A percentile compares a stretch with the other conserved stretches of the same genome.
phyloP scores from a whole-genome alignment of 2,888 invertebrate species.

The Terebella lapidaria region DNA sequence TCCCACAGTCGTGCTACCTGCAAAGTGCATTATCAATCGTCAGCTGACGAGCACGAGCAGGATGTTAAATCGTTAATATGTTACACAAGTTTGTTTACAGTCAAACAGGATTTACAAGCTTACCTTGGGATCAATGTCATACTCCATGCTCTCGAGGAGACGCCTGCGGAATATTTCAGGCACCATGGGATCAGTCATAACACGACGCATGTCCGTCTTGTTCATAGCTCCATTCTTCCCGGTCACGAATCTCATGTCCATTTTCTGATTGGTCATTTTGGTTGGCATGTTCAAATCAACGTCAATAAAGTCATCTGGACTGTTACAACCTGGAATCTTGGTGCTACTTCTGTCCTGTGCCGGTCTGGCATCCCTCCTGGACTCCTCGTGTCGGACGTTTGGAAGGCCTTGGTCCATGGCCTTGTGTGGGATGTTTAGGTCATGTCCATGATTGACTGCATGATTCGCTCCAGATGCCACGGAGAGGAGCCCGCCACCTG shows the following conservation, averaged over 20 bases:
- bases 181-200: not conserved
- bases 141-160: not conserved
- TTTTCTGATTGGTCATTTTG: too few relatives aligned
- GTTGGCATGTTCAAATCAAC: not conserved
- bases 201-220: not conserved
- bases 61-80: too few relatives aligned
- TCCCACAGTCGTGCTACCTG: not conserved
- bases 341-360: too few relatives aligned
- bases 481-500: not conserved
- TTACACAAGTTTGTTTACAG: not conserved
- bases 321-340: too few relatives aligned
- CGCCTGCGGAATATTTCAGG: not conserved
- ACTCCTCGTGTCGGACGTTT: not conserved
- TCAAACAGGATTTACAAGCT: not conserved
- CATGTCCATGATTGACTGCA: not conserved
- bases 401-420: not conserved
- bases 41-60: too few relatives aligned
- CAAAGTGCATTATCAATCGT: too few relatives aligned
- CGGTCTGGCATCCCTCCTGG: too few relatives aligned
- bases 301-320: not conserved
- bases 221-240: not conserved
- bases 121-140: not conserved
- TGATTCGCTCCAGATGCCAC: not conserved
- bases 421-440: not conserved
- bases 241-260: too few relatives aligned